Conservation (phyloP, 1,140 invertebrate species). For the Whitmania pigra region DNA sequence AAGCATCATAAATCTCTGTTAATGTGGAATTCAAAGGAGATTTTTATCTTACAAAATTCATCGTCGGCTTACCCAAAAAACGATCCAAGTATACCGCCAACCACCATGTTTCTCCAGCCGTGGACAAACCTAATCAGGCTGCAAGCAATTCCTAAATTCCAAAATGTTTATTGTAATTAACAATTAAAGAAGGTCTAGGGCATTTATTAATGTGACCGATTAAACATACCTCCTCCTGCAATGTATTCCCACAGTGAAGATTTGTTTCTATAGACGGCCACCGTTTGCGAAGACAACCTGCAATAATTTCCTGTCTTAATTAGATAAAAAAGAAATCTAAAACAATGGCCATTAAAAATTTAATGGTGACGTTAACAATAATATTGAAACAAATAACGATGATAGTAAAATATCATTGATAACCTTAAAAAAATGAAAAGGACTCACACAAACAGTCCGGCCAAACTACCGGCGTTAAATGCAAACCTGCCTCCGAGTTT, state of each 20-base stretch:
- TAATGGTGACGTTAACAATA: too few species aligned
- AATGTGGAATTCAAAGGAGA: background rate
- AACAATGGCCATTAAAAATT: too few species aligned
- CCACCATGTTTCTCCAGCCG: background rate
- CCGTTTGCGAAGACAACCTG: background rate
- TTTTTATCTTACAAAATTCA: background rate
- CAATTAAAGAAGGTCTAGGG: background rate
- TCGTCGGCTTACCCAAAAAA: background rate
- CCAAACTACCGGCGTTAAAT: background rate
- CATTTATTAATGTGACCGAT: background rate
- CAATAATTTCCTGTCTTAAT: too few species aligned
- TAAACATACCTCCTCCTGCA: background rate
- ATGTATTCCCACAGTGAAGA: background rate
- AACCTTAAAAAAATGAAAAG: background rate
- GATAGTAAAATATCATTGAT: background rate
- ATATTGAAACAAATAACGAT: background rate
- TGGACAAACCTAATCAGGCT: background rate
- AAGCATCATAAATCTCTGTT: background rate
- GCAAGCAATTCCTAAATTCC: background rate
- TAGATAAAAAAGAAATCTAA: background rate
- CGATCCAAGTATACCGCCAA: background rate
- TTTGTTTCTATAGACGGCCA: background rate
- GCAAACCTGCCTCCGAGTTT: background rate
- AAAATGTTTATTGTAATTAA: too few species aligned
- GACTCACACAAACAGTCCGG: background rate